These are phyloP conservation scores for Lordiphosa mommai DNA, from an alignment of 1,140 invertebrate genomes.

Conservation along the genomic window DNA sequence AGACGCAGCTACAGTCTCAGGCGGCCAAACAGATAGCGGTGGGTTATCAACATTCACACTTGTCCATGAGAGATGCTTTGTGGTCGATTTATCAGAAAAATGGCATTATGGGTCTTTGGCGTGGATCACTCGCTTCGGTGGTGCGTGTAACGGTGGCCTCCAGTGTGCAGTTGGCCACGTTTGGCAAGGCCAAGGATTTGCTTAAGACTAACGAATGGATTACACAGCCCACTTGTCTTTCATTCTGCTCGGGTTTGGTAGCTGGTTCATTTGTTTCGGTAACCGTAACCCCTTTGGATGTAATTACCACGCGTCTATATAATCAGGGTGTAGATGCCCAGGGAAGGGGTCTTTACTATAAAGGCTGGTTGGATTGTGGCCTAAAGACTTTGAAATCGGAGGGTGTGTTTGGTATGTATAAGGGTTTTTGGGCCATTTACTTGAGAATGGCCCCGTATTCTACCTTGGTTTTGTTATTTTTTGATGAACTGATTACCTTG, in stretches of 20 bases:
- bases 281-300: constrained; percentile 93
- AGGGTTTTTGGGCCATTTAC: constrained; percentile 92
- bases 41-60: constrained; percentile 91
- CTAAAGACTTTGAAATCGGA: constrained; percentile 88
- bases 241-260: constrained; percentile 87
- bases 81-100: constrained; percentile 84
- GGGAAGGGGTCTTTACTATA: constrained; percentile 87
- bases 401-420: constrained; percentile 90
- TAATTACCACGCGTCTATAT: constrained; percentile 92
- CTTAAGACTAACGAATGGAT: constrained; percentile 76
- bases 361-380: constrained; percentile 87
- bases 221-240: constrained; percentile 83
- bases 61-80: constrained; percentile 85
- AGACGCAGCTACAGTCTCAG: constrained; percentile 93
- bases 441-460: constrained; percentile 92
- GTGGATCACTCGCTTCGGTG: constrained; percentile 87
- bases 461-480: constrained; percentile 90
- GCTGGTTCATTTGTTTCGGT: constrained; percentile 89
- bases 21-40: constrained; percentile 89
- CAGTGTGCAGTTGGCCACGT: constrained; percentile 90
- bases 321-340: constrained; percentile 89
- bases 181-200: constrained; percentile 85
- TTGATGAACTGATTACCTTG: constrained; percentile 85
- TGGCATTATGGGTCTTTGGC: constrained; percentile 88
- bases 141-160: constrained; percentile 90